Conservation (phyloP, 2,888 invertebrate genomes). For the Sylvicola cinctus region DNA sequence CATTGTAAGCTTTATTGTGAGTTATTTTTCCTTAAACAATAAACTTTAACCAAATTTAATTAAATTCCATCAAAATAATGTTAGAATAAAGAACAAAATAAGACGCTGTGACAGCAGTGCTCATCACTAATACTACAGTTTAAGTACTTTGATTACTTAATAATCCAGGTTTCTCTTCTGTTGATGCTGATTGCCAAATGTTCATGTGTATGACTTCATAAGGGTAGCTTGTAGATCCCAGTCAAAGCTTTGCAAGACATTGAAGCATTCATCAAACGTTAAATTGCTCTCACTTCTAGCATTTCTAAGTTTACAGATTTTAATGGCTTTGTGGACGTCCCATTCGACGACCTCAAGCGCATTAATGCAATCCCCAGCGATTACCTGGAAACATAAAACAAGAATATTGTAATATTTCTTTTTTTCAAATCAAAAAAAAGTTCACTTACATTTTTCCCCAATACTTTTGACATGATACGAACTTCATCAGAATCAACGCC, state of each 20-base stretch:
- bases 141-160: no score
- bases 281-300: constrained; percentile 13
- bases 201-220: constrained; percentile 11
- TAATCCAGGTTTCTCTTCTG: no score
- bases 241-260: constrained; percentile 20
- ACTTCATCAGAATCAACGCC: constrained; percentile 84
- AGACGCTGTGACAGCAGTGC: no score
- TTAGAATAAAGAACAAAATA: no score
- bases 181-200: no score
- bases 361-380: constrained; percentile 54
- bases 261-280: constrained; percentile 17
- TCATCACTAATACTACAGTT: no score
- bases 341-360: constrained; percentile 69
- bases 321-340: constrained; percentile 79
- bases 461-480: constrained; percentile 73
- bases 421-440: not conserved
- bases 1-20: no score
- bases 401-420: not conserved
- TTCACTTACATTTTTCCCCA: constrained; percentile 44
- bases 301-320: constrained; percentile 19
- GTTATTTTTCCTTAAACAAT: no score
- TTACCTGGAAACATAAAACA: constrained; percentile 26
- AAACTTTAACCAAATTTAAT: no score
- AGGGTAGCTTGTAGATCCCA: constrained; percentile 25
- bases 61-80: no score